These are phyloP conservation scores for Plagiodera versicolora DNA, from an alignment of 2,888 invertebrate species.

Conservation along the genomic window DNA sequence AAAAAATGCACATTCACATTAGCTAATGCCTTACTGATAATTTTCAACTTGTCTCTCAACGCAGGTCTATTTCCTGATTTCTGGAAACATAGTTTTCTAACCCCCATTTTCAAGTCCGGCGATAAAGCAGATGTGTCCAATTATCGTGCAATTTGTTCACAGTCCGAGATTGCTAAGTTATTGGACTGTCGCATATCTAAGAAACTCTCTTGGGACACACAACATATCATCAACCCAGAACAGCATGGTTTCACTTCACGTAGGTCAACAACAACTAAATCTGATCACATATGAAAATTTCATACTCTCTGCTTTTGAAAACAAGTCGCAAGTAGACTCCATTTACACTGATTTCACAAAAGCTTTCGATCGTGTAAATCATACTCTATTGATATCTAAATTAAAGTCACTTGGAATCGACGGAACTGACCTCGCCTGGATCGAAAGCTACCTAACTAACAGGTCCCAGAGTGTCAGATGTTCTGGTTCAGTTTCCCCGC, in stretches of 20 bases:
- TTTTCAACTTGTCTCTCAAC: not conserved
- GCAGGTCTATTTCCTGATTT: not conserved
- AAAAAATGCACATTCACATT: constrained; percentile 7
- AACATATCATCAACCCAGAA: not conserved
- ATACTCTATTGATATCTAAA: too few relatives aligned
- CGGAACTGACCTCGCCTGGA: too few relatives aligned
- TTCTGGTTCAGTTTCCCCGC: too few relatives aligned
- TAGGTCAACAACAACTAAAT: constrained; percentile 2
- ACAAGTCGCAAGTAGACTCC: constrained; percentile 11
- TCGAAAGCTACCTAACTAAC: too few relatives aligned
- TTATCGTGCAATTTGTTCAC: constrained; percentile 5
- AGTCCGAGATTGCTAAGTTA: constrained; percentile 3
- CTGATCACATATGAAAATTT: constrained; percentile 6
- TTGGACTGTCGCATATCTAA: constrained; percentile 1
- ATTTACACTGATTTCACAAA: not conserved
- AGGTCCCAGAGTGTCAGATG: too few relatives aligned
- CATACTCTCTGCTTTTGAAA: constrained; percentile 15
- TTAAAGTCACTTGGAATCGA: too few relatives aligned
- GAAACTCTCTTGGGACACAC: constrained; percentile 6
- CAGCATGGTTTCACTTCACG: not conserved
- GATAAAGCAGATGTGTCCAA: not conserved
- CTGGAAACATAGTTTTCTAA: constrained; percentile 4
- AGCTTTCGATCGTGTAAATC: constrained; percentile 19
- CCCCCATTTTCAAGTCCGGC: not conserved
- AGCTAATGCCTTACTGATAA: too few relatives aligned